phyloP scores from a whole-genome alignment of 2,888 invertebrate genomes.

The Epinotia nisella region DNA sequence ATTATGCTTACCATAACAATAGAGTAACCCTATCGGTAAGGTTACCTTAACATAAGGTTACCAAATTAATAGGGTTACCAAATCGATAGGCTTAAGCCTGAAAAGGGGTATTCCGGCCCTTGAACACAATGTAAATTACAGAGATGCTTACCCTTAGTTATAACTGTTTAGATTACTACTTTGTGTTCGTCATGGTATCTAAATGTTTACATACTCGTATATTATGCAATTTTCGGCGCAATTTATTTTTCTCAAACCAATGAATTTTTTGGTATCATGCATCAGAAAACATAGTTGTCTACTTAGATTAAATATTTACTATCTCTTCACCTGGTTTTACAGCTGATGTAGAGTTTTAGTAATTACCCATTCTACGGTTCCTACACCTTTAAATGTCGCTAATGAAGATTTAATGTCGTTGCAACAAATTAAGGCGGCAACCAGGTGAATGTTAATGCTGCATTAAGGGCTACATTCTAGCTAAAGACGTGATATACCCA shows the following conservation, averaged over 20 bases:
- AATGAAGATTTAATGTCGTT: slow-evolving; percentile 44
- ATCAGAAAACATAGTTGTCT: not conserved
- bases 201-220: not conserved
- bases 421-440: slow-evolving; percentile 43
- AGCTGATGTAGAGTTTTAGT: not conserved
- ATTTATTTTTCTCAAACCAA: not conserved
- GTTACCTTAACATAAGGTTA: no score
- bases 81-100: no score
- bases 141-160: no score
- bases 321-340: not conserved
- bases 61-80: no score
- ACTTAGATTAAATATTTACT: not conserved
- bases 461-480: slow-evolving; percentile 40
- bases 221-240: not conserved
- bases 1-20: no score
- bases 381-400: slow-evolving; percentile 33
- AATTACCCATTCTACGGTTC: slow-evolving; percentile 28
- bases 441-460: slow-evolving; percentile 43
- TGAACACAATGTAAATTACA: no score
- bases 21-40: no score
- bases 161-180: no score
- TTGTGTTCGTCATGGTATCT: no score
- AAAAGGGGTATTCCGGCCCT: no score
- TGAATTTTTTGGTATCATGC: not conserved
- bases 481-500: slow-evolving; percentile 42